Evolutionary conservation across 1,140 invertebrate genomes (phyloP).

Genomic region (Lepidostoma basale): DNA sequence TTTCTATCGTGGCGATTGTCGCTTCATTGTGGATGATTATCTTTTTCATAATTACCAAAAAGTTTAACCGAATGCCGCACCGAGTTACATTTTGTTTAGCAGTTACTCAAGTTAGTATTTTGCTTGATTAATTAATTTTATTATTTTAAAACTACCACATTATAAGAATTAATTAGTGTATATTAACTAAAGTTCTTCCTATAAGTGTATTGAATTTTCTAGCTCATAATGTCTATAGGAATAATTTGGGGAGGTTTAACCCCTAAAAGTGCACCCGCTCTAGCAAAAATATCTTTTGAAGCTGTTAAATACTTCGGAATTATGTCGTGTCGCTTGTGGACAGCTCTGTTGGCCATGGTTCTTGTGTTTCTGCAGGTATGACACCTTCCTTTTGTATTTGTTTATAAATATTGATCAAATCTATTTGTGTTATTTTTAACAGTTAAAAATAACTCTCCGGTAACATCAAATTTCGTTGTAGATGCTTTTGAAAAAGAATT

Average conservation of each 20-base stretch:
- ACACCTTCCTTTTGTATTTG: not conserved
- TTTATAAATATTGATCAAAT: too few species aligned
- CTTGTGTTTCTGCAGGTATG: constrained; percentile 77
- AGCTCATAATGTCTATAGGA: constrained; percentile 60
- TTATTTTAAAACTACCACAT: not conserved
- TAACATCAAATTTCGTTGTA: too few species aligned
- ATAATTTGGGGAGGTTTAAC: constrained; percentile 67
- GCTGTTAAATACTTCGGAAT: constrained; percentile 53
- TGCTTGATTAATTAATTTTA: not conserved
- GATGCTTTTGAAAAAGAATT: too few species aligned
- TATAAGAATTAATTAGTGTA: not conserved
- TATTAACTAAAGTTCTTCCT: not conserved
- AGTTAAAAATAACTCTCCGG: too few species aligned
- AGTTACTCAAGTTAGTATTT: constrained; percentile 73
- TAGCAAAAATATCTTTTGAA: constrained; percentile 50
- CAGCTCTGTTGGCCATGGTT: constrained; percentile 77
- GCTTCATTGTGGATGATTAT: constrained; percentile 80
- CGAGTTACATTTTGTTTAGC: constrained; percentile 78
- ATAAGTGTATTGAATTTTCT: constrained; percentile 32
- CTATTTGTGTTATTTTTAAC: too few species aligned
- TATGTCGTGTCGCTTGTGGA: constrained; percentile 79
- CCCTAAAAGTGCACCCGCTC: constrained; percentile 46
- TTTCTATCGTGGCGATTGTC: constrained; percentile 77
- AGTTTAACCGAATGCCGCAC: constrained; percentile 81
- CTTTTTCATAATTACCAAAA: constrained; percentile 77